Base-by-base conservation (phyloP, 1,140 invertebrate species). In the Hylaeus anthracinus region DNA sequence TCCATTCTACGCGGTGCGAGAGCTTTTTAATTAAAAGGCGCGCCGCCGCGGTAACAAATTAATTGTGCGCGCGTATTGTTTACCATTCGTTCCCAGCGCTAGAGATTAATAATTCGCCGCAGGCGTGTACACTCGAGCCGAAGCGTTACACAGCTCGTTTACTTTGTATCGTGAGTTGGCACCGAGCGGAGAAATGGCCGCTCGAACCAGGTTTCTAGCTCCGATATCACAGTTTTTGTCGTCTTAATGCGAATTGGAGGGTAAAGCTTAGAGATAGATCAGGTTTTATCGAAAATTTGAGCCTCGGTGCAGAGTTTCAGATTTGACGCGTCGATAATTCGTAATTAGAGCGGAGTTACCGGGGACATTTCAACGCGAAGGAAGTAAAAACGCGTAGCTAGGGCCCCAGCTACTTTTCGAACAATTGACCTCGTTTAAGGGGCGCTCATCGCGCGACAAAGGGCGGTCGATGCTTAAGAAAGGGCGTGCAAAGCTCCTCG, bases 361-460 rank as follows among this genome's bases (percentile, higher is more conserved):
- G 26, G 37, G 15, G 41, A 14, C 56, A 10, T 43, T 66, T 43
- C 14, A 39, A n/a, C 60, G 61, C 3, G 65, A 8, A 51, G 5
- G 26, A 12, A 48, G 43, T 3, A 15, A 71, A 64, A 71, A 56
- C 56, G 41, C 41, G 26, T 15, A 67, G 53, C 60, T n/a, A 51
- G 26, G 60, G 14, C 61, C 60, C 78, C 60, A 63, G 81, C 83
- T 86, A 88, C 67, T 89, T 89, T 89, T 85, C 88, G 83, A 85
- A 81, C 84, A 90, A 90, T 88, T 89, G 88, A 90, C 88, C 85
- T 87, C 81, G 76, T 89, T 88, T 86, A 83, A 83, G 76, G 26
- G 80, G 81, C 83, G 74, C 77, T 86, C 82, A 77, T 69, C 79
- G 80, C 81, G 75, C 80, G 85, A 87, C 80, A 85, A 85, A 82